These are phyloP conservation scores for Melanotaenia parkinsoni DNA, from an alignment of 2,797 vertebrate species.

Conservation along the genomic window DNA sequence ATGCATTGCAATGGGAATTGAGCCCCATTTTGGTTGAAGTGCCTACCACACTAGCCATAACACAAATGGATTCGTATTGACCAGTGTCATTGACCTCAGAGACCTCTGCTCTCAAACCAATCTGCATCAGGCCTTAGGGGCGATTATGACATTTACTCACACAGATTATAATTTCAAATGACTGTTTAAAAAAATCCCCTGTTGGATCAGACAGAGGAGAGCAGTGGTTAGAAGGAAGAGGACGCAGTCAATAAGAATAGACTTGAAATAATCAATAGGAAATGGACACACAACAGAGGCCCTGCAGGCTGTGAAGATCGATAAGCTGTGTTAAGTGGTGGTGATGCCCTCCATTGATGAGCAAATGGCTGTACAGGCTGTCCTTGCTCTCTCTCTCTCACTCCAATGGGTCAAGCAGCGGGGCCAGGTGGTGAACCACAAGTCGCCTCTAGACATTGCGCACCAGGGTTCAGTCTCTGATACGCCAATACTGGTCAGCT, in stretches of 20 bases:
- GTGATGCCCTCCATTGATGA: constrained; percentile 86
- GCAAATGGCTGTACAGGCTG: constrained; percentile 83
- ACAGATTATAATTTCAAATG: constrained; percentile 90
- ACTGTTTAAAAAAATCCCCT: constrained; percentile 83
- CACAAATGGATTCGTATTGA: constrained; percentile 83
- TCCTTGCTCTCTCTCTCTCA: constrained; percentile 60
- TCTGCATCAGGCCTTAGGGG: constrained; percentile 80
- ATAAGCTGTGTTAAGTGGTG: constrained; percentile 88
- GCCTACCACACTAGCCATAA: constrained; percentile 50
- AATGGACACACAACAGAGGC: constrained; percentile 86
- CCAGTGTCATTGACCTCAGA: constrained; percentile 76
- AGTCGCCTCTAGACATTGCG: constrained; percentile 77
- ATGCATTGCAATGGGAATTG: constrained; percentile 21
- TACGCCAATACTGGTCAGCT: constrained; percentile 73
- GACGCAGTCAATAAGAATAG: constrained; percentile 83
- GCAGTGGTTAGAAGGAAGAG: constrained; percentile 63
- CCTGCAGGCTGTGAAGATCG: constrained; percentile 81
- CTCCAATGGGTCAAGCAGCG: constrained; percentile 82
- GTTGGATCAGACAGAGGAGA: constrained; percentile 69
- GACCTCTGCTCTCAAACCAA: constrained; percentile 82
- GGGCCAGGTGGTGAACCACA: constrained; percentile 86
- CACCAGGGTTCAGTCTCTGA: constrained; percentile 66
- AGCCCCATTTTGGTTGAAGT: constrained; percentile 50
- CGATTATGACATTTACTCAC: constrained; percentile 89
- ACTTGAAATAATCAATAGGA: constrained; percentile 88